These are phyloP conservation scores for Sarcophaga caerulescens DNA, from an alignment of 2,888 invertebrate genomes.

Conservation along the genomic window DNA sequence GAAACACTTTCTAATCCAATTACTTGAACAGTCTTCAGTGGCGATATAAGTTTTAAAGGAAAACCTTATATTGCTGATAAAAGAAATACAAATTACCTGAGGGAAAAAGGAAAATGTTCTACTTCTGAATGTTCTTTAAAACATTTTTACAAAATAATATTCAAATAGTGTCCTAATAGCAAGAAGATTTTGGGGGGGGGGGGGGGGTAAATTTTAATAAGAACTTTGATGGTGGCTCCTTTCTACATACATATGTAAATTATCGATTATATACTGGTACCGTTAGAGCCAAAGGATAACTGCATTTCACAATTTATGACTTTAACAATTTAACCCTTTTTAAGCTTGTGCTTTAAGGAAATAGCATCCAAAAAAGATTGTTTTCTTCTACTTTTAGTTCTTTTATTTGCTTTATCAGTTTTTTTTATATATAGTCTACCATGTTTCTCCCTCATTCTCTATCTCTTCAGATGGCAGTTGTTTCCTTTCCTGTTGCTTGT, in stretches of 20 bases:
- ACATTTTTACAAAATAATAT: no score
- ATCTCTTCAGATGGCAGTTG: constrained; percentile 27
- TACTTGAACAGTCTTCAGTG: no score
- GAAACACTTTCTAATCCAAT: no score
- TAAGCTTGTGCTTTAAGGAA: constrained; percentile 49
- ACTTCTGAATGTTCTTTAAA: no score
- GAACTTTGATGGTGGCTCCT: background rate
- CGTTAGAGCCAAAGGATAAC: constrained; percentile 35
- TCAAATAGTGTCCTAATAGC: no score
- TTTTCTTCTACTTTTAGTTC: constrained; percentile 9
- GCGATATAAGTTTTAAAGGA: no score
- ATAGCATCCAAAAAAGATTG: constrained; percentile 38
- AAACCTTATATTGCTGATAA: no score
- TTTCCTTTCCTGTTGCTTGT: constrained; percentile 49
- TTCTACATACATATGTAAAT: background rate
- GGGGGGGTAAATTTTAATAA: background rate
- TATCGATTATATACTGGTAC: background rate
- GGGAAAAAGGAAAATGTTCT: no score
- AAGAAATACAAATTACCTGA: no score
- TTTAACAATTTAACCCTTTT: constrained; percentile 58
- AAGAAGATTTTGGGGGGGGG: background rate
- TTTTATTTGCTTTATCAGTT: background rate
- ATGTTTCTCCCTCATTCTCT: background rate
- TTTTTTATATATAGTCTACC: background rate
- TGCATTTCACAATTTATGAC: constrained; percentile 53